Conservation (phyloP, 2,888 invertebrate genomes). For the Philhelius pedissequus region DNA sequence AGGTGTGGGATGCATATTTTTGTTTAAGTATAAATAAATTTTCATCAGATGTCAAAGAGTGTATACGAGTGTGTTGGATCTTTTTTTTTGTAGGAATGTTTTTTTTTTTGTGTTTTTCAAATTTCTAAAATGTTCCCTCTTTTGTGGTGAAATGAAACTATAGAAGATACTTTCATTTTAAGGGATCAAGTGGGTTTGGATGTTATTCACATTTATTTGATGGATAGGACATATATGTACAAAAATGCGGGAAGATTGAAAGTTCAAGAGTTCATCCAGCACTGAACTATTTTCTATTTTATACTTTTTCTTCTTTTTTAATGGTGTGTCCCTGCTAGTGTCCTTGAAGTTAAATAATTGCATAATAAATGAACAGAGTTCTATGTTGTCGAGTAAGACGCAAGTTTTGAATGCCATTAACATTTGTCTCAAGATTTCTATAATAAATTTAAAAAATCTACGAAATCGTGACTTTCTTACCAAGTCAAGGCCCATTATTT, state of each 20-base stretch:
- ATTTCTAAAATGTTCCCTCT: constrained; percentile 43
- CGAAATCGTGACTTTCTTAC: too few species aligned
- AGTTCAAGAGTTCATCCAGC: neutral
- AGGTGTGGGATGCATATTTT: constrained; percentile 33
- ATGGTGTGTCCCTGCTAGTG: too few species aligned
- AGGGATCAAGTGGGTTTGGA: constrained; percentile 36
- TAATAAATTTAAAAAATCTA: too few species aligned
- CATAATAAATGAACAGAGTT: too few species aligned
- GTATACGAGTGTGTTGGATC: constrained; percentile 4
- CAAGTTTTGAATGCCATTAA: too few species aligned
- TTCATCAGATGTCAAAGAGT: constrained; percentile 45
- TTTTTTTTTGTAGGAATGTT: constrained; percentile 1
- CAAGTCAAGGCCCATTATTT: too few species aligned
- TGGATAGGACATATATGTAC: neutral
- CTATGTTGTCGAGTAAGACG: too few species aligned
- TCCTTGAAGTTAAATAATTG: too few species aligned
- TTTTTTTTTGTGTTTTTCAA: constrained; percentile 41
- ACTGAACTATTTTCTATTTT: neutral
- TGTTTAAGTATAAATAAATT: neutral
- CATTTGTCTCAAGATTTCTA: too few species aligned
- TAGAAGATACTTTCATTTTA: constrained; percentile 32
- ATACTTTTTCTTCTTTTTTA: neutral
- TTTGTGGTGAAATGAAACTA: constrained; percentile 33
- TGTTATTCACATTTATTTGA: neutral
- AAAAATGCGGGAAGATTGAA: neutral